Conservation (phyloP, 2,797 vertebrate genomes). For the Rhadinocentrus ornatus region DNA sequence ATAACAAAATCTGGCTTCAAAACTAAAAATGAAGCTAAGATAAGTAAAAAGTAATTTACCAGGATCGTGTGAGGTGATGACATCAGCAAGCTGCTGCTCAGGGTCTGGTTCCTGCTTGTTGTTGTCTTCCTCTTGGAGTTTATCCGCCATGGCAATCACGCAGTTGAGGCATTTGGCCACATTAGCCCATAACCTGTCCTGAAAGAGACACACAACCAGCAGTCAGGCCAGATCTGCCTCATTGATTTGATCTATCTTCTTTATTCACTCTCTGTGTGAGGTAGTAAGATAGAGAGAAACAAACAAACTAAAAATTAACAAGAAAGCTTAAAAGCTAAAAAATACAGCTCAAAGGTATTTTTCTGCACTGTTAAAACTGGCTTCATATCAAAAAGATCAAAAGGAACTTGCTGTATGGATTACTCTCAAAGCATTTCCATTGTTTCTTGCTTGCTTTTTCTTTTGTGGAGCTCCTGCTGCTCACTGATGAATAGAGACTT, state of each 20-base stretch:
- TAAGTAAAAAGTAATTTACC: conserved; percentile 80
- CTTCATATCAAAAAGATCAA: conserved; percentile 32
- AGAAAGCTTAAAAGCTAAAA: conserved; percentile 2
- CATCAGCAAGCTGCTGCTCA: conserved; percentile 82
- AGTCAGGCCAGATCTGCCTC: conserved; percentile 44
- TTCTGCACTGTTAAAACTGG: conserved; percentile 4
- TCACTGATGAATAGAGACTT: conserved; percentile 14
- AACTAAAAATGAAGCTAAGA: not conserved
- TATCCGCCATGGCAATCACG: conserved; percentile 95
- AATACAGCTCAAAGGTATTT: conserved; percentile 17
- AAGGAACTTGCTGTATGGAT: conserved; percentile 48
- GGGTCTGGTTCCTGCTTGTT: conserved; percentile 66
- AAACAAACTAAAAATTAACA: not conserved
- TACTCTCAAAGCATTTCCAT: conserved; percentile 38
- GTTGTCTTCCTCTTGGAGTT: conserved; percentile 88
- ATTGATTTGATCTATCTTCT: conserved; percentile 7
- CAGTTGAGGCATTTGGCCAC: conserved; percentile 96
- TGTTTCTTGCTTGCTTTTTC: conserved; percentile 33
- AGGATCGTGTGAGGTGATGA: conserved; percentile 83
- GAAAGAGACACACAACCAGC: conserved; percentile 73
- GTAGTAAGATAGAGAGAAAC: not conserved
- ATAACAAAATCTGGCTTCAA: not conserved
- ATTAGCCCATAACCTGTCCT: conserved; percentile 97
- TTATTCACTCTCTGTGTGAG: not conserved
- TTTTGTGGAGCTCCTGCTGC: conserved; percentile 27